These are phyloP conservation scores for Homalodisca vitripennis DNA, from an alignment of 1,140 invertebrate genomes.

Conservation along the genomic window DNA sequence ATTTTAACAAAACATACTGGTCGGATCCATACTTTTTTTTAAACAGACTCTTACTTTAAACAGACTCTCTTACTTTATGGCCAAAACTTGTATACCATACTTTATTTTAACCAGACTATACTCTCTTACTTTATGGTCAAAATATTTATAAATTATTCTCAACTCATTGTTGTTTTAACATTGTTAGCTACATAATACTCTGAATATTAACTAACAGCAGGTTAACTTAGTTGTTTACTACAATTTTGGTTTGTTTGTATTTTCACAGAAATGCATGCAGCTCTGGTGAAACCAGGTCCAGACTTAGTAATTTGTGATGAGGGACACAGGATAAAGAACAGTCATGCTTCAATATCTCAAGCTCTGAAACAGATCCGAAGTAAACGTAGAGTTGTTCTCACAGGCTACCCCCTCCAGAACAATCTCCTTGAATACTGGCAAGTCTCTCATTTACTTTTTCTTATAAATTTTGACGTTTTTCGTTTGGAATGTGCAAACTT, in stretches of 20 bases:
- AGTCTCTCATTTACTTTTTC: slow-evolving; percentile 10
- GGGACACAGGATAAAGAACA: slow-evolving; percentile 95
- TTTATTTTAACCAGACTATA: too few relatives aligned
- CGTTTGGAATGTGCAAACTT: neutral
- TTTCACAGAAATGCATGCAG: slow-evolving; percentile 74
- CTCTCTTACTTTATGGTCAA: too few relatives aligned
- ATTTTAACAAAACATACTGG: too few relatives aligned
- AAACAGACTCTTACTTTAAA: too few relatives aligned
- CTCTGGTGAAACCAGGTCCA: slow-evolving; percentile 87
- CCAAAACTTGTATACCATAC: too few relatives aligned
- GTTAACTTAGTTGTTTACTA: too few relatives aligned
- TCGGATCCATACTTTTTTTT: too few relatives aligned
- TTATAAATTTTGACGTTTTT: neutral
- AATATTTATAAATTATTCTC: too few relatives aligned
- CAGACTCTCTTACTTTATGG: too few relatives aligned
- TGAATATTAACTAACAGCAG: too few relatives aligned
- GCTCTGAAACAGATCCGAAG: slow-evolving; percentile 91
- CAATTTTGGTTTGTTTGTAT: neutral
- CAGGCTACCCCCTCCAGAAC: slow-evolving; percentile 96
- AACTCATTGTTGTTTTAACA: too few relatives aligned
- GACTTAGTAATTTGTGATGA: slow-evolving; percentile 95
- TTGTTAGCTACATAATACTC: too few relatives aligned
- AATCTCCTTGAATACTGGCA: slow-evolving; percentile 92
- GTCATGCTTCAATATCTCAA: slow-evolving; percentile 88
- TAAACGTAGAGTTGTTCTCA: slow-evolving; percentile 85